Percentiles rank a stretch among this genome's conserved stretches.
Evolutionary conservation across 2,797 vertebrate species (phyloP).

Genomic region (Poeciliopsis presidionis): DNA sequence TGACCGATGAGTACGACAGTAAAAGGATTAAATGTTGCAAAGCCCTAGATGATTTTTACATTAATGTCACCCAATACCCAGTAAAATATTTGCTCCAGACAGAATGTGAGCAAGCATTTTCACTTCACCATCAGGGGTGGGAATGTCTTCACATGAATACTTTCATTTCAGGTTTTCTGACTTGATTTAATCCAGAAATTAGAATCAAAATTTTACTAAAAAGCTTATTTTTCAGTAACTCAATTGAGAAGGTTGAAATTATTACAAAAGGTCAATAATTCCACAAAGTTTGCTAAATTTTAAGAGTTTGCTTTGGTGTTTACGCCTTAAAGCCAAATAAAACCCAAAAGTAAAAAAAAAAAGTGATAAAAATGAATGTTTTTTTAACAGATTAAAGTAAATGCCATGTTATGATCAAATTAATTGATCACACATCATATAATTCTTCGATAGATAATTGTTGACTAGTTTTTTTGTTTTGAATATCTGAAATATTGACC

Average conservation of each 20-base stretch:
- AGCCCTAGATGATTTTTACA: not conserved
- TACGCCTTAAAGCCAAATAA: not conserved
- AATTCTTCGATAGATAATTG: too few species aligned
- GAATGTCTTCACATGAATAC: not conserved
- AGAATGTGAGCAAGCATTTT: constrained; percentile 23
- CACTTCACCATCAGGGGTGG: not conserved
- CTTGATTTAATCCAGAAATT: not conserved
- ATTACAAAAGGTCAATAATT: not conserved
- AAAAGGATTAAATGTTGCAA: not conserved
- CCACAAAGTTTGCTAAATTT: not conserved
- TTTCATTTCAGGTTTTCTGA: not conserved
- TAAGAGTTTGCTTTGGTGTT: not conserved
- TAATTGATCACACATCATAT: too few species aligned
- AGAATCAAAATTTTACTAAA: not conserved
- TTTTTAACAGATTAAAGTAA: not conserved
- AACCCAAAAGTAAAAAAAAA: not conserved
- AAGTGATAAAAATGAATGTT: not conserved
- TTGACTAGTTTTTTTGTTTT: too few species aligned
- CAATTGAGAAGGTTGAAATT: not conserved
- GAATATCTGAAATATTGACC: too few species aligned
- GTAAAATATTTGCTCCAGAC: constrained; percentile 7
- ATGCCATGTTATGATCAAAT: not conserved
- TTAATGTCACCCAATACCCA: not conserved
- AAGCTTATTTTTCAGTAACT: not conserved
- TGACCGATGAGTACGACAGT: not conserved